Percentiles rank a stretch among this genome's conserved stretches.
Evolutionary conservation across 2,797 vertebrate species (phyloP).

Genomic region (Periparus ater): DNA sequence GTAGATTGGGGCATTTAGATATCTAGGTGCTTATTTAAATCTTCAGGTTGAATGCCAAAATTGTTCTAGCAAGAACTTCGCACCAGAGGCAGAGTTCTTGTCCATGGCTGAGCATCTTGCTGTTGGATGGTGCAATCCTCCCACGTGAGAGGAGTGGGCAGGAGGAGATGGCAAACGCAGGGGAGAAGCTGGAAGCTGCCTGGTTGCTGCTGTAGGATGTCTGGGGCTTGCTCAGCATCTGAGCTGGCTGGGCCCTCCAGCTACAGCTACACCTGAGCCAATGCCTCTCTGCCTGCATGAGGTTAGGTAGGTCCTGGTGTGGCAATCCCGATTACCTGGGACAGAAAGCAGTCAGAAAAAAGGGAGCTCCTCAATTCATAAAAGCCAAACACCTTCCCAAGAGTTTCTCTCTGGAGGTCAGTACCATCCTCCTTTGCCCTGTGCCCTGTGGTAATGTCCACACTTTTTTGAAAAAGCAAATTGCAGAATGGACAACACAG

Average conservation of each 20-base stretch:
- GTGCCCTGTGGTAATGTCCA: neutral
- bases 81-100: neutral
- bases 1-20: neutral
- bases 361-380: neutral
- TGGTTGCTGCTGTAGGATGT: fast-evolving
- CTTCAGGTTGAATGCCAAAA: neutral
- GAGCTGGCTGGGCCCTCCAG: fast-evolving
- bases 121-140: neutral
- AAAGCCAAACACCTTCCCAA: neutral
- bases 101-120: neutral
- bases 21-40: neutral
- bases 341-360: neutral
- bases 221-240: neutral
- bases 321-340: neutral
- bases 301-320: neutral
- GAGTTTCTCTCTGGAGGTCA: neutral
- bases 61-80: neutral
- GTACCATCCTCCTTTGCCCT: neutral
- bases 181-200: neutral
- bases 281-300: neutral
- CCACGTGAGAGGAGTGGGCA: neutral
- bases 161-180: neutral
- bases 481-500: neutral
- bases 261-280: neutral
- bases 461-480: neutral